These are phyloP conservation scores for Gymnoscopelus microlampas DNA, from an alignment of 2,797 vertebrate species.

Conservation along the genomic window DNA sequence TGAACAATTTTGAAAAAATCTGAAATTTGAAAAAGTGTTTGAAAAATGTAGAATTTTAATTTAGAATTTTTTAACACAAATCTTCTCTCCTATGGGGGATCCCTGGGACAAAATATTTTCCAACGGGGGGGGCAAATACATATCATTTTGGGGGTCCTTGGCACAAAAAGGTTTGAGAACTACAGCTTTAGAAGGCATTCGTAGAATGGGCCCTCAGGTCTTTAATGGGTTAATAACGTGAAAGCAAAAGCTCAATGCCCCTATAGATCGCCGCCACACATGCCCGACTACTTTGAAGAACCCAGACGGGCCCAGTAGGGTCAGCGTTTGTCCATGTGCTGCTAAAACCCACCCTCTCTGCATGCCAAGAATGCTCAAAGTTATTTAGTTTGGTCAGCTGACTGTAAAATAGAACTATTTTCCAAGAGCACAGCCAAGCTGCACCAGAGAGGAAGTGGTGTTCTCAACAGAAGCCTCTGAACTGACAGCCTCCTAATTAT, in stretches of 20 bases:
- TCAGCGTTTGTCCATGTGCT: conserved; percentile 13
- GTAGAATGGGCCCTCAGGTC: no score
- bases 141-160: no score
- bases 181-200: no score
- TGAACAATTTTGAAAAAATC: no score
- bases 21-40: no score
- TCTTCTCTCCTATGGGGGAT: no score
- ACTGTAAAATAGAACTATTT: conserved; percentile 25
- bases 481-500: conserved; percentile 3
- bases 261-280: neutral
- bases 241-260: neutral
- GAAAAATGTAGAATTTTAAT: no score
- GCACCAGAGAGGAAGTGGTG: conserved; percentile 16
- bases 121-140: no score
- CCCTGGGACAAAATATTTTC: no score
- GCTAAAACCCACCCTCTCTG: neutral
- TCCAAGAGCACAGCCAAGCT: conserved; percentile 8
- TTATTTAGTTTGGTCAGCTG: conserved; percentile 8
- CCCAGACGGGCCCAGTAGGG: neutral
- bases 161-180: no score
- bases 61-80: no score
- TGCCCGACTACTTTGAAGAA: neutral
- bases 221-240: neutral
- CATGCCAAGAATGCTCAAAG: neutral
- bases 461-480: conserved; percentile 5